phyloP scores from a whole-genome alignment of 2,113 vertebrate species.

The Plecotus auritus region DNA sequence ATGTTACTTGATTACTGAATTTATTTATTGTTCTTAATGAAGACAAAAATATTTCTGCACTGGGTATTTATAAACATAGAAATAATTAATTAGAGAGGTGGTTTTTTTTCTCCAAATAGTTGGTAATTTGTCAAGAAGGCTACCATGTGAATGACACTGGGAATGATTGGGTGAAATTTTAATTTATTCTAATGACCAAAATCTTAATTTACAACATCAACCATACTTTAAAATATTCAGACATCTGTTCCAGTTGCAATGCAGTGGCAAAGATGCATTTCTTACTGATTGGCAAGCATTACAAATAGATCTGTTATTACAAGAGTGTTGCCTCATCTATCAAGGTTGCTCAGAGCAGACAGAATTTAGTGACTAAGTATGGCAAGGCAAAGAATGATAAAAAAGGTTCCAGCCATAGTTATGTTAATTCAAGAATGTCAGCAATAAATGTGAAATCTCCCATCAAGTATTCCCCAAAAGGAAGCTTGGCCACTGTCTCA shows the following conservation, averaged over 20 bases:
- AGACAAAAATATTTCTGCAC: conserved; percentile 27
- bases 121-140: conserved; percentile 32
- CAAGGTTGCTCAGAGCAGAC: conserved; percentile 69
- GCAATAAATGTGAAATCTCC: conserved; percentile 59
- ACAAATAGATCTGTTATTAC: conserved; percentile 80
- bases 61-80: background rate
- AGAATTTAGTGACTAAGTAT: conserved; percentile 72
- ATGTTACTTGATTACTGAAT: background rate
- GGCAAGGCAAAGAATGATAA: conserved; percentile 74
- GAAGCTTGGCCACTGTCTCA: conserved; percentile 30
- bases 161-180: conserved; percentile 51
- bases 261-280: conserved; percentile 62
- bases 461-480: conserved; percentile 59
- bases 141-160: conserved; percentile 3
- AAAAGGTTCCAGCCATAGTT: conserved; percentile 72
- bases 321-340: conserved; percentile 73
- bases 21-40: conserved; percentile 26
- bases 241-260: conserved; percentile 65
- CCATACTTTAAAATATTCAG: conserved; percentile 53
- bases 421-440: conserved; percentile 70
- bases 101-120: conserved; percentile 35
- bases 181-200: conserved; percentile 33
- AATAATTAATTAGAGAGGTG: background rate
- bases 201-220: conserved; percentile 43
- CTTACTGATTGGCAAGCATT: conserved; percentile 70